A percentile compares a stretch with the other conserved stretches of the same genome.
phyloP scores from a whole-genome alignment of 1,140 invertebrate genomes.

The Drosophila albomicans region DNA sequence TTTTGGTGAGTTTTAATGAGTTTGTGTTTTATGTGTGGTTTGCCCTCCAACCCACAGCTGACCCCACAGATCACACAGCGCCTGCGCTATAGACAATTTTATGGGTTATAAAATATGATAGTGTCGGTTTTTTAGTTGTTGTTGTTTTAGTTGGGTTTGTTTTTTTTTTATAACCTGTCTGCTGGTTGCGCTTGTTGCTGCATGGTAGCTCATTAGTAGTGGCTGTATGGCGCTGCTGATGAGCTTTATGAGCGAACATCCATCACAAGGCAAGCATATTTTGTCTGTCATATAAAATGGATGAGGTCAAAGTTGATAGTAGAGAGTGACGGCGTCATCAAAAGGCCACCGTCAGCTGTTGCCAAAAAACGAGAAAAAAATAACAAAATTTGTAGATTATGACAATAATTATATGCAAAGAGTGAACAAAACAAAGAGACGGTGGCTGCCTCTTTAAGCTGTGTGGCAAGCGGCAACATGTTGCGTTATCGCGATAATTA shows the following conservation, averaged over 20 bases:
- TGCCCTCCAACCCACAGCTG: neutral
- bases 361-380: constrained; percentile 3
- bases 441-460: neutral
- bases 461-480: constrained; percentile 35
- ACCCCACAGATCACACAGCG: neutral
- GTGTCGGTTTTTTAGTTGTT: neutral
- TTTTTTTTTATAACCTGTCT: constrained; percentile 6
- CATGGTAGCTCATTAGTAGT: constrained; percentile 19
- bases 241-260: constrained; percentile 19
- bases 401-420: constrained; percentile 18
- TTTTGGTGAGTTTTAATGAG: neutral
- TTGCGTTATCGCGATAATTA: constrained; percentile 73
- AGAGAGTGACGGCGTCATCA: constrained; percentile 29
- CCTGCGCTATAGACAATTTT: neutral
- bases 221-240: neutral
- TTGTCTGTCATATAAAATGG: constrained; percentile 43
- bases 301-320: constrained; percentile 40
- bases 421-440: constrained; percentile 20
- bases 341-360: constrained; percentile 17
- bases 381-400: constrained; percentile 23
- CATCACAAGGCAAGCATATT: constrained; percentile 16
- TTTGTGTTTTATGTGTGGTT: neutral
- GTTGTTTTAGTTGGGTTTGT: neutral
- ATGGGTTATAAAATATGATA: constrained; percentile 16
- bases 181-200: neutral